Percentiles rank a stretch among this genome's conserved stretches.
These are phyloP conservation scores for Catostylus mosaicus DNA, from an alignment of 30 jellyfish, hydroid and myxozoan genomes.

Conservation along the genomic window DNA sequence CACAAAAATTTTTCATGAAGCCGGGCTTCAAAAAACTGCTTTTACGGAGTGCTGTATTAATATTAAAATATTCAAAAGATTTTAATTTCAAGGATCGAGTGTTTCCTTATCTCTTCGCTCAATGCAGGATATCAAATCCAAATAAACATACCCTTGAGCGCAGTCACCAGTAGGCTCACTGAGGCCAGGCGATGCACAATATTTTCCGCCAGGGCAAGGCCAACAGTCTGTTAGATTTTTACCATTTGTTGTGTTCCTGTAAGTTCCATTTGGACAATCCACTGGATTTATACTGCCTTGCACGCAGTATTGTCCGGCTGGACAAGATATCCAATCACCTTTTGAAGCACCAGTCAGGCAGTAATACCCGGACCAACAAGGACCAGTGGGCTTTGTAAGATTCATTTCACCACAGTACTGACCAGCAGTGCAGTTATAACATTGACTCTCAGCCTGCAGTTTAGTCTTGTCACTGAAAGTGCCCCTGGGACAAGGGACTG, in stretches of 20 bases:
- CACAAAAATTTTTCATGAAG: too few relatives aligned
- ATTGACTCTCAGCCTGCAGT: slow-evolving; percentile 74
- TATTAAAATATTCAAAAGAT: too few relatives aligned
- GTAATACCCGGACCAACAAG: slow-evolving; percentile 97
- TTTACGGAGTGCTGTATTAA: too few relatives aligned
- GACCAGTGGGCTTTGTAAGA: slow-evolving; percentile 84
- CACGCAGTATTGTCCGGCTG: slow-evolving; percentile 88
- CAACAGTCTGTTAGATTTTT: slow-evolving; percentile 83
- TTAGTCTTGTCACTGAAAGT: slow-evolving; percentile 81
- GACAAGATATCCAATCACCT: slow-evolving; percentile 86
- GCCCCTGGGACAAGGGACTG: slow-evolving; percentile 96
- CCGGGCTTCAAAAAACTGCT: too few relatives aligned
- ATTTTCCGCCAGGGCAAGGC: slow-evolving; percentile 96
- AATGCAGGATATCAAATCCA: too few relatives aligned
- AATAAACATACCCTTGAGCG: slow-evolving; percentile 84
- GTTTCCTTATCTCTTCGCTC: too few relatives aligned
- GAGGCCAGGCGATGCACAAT: slow-evolving; percentile 88
- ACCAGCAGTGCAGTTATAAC: slow-evolving; percentile 93
- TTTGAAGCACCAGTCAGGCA: slow-evolving; percentile 88
- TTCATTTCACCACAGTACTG: slow-evolving; percentile 81
- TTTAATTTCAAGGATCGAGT: too few relatives aligned
- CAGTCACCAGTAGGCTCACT: slow-evolving; percentile 91
- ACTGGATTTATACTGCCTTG: slow-evolving; percentile 63
- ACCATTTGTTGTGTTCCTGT: slow-evolving; percentile 89
- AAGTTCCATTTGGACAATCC: slow-evolving; percentile 90